Evolutionary conservation across 64 coral and sea anemone genomes (phyloP).

Genomic region (Montipora capricornis): DNA sequence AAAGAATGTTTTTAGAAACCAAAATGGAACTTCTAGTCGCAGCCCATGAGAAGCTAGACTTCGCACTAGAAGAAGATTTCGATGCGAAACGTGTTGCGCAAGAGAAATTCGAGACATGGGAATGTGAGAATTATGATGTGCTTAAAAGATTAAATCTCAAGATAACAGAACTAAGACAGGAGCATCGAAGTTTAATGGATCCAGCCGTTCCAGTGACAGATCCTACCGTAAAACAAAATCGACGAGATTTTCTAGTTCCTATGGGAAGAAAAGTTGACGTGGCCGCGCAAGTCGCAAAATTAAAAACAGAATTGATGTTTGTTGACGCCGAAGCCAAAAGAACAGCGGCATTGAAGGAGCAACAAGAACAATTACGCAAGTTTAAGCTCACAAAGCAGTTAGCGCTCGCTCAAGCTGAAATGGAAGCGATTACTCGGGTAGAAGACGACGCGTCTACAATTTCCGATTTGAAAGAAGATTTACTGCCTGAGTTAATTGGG

Average conservation of each 20-base stretch:
- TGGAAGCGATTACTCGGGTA: background rate
- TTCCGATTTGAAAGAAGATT: background rate
- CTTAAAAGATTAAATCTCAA: background rate
- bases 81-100: background rate
- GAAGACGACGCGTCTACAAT: background rate
- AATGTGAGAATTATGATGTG: background rate
- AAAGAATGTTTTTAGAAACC: background rate
- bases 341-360: background rate
- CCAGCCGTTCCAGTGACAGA: background rate
- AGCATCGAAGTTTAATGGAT: background rate
- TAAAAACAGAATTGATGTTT: slow-evolving; percentile 24
- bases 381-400: slow-evolving; percentile 28
- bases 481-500: background rate
- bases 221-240: slow-evolving; percentile 21
- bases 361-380: background rate
- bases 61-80: background rate
- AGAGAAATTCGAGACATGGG: slow-evolving; percentile 13
- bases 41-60: background rate
- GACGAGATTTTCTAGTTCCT: slow-evolving; percentile 21
- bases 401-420: background rate
- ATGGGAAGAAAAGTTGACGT: background rate
- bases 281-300: background rate
- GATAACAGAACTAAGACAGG: background rate
- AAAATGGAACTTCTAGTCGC: slow-evolving; percentile 1
- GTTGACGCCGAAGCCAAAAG: background rate